Conservation (phyloP, 64 coral and sea anemone species). For the Stylophora pistillata region DNA sequence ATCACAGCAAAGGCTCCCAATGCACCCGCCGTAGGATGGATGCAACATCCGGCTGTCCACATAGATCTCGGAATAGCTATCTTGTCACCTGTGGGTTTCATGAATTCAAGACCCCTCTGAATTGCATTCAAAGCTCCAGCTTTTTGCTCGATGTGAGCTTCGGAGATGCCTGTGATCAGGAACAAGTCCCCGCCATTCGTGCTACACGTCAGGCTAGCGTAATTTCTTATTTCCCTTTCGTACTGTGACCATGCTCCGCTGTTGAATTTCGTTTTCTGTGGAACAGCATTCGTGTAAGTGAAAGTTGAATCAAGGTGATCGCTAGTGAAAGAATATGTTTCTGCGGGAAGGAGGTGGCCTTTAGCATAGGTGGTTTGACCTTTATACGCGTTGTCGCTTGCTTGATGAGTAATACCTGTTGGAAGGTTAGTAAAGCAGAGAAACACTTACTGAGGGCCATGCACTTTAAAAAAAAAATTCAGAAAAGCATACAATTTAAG, state of each 20-base stretch:
- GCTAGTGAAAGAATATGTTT: constrained; percentile 13
- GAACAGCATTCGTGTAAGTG: constrained; percentile 41
- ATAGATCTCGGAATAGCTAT: constrained; percentile 34
- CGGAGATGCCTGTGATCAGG: constrained; percentile 26
- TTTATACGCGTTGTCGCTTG: no score
- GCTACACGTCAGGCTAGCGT: background rate
- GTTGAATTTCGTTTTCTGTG: constrained; percentile 11
- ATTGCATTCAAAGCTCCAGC: no score
- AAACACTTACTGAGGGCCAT: no score
- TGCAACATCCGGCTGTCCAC: constrained; percentile 52
- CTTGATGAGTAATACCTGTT: no score
- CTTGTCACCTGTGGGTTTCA: background rate
- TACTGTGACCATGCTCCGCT: background rate
- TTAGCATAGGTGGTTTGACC: background rate
- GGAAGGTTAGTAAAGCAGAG: no score
- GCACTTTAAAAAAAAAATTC: no score
- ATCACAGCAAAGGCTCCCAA: constrained; percentile 36
- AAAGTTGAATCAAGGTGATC: constrained; percentile 2
- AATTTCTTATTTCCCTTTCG: constrained; percentile 4
- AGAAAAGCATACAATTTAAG: no score
- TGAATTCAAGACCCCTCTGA: background rate
- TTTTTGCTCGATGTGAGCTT: background rate
- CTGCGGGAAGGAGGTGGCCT: constrained; percentile 32
- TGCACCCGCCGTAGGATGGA: background rate
- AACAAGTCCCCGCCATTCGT: background rate